Percentiles rank a stretch among this genome's conserved stretches.
Evolutionary conservation across 2,113 vertebrate species (phyloP).

Genomic region (Pseudonaja textilis): DNA sequence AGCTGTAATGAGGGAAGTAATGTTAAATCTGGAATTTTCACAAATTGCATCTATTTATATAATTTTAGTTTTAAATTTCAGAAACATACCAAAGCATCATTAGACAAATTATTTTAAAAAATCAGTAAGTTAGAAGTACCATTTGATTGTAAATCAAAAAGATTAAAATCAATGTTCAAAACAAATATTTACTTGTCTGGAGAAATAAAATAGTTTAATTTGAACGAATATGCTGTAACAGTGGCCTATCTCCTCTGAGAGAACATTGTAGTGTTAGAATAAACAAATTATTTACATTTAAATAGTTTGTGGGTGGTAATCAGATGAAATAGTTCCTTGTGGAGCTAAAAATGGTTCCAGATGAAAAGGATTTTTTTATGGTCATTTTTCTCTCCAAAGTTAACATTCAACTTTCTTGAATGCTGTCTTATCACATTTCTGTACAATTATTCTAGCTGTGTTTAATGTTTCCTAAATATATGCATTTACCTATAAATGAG

Average conservation of each 20-base stretch:
- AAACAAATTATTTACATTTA: not conserved
- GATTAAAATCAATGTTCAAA: not conserved
- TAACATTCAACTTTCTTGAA: not conserved
- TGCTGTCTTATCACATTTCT: constrained; percentile 11
- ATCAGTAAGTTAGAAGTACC: not conserved
- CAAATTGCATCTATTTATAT: not conserved
- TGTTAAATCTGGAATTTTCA: not conserved
- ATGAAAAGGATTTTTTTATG: not conserved
- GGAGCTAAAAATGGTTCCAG: not conserved
- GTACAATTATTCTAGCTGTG: constrained; percentile 6
- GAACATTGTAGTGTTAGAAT: not conserved
- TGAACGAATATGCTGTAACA: not conserved
- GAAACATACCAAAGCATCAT: not conserved
- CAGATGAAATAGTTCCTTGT: not conserved
- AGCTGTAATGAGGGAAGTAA: not conserved
- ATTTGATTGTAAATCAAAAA: not conserved
- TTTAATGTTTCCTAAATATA: constrained; percentile 19
- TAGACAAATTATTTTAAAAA: not conserved
- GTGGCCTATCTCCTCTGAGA: not conserved
- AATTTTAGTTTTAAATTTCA: not conserved
- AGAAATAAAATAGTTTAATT: not conserved
- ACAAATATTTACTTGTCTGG: not conserved
- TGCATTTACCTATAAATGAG: constrained; percentile 22
- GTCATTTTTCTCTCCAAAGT: not conserved
- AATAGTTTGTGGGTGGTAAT: not conserved